Percentiles rank a stretch among this genome's conserved stretches.
phyloP scores from a whole-genome alignment of 2,888 invertebrate genomes.

The Ectemnius lituratus region DNA sequence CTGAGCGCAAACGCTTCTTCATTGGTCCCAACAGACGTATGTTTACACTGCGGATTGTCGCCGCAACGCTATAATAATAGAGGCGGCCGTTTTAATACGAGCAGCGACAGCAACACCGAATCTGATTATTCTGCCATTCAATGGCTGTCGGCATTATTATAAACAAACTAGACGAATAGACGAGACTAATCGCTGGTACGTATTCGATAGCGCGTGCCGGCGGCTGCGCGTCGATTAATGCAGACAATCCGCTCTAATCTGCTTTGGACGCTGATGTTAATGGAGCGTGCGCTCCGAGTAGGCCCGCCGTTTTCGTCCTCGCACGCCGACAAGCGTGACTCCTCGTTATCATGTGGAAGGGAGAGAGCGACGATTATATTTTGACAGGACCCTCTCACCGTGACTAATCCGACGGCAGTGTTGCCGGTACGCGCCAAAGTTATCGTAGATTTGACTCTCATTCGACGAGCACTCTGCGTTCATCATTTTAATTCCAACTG shows the following conservation, averaged over 20 bases:
- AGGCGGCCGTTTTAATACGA: too few relatives aligned
- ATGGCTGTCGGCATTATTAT: too few relatives aligned
- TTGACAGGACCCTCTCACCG: conserved; percentile 37
- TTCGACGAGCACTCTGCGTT: not conserved
- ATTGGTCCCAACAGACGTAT: too few relatives aligned
- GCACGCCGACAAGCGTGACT: not conserved
- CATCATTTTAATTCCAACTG: conserved; percentile 12
- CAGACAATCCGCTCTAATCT: conserved; percentile 32
- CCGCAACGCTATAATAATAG: too few relatives aligned
- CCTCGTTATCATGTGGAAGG: not conserved
- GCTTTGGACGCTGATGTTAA: conserved; percentile 23
- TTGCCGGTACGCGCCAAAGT: conserved; percentile 9
- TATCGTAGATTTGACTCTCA: conserved; percentile 30
- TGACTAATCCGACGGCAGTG: conserved; percentile 34
- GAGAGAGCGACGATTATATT: conserved; percentile 20
- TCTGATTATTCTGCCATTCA: too few relatives aligned
- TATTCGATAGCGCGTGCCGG: too few relatives aligned
- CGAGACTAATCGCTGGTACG: too few relatives aligned
- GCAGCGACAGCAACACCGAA: too few relatives aligned
- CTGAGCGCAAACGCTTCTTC: too few relatives aligned
- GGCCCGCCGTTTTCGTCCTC: too few relatives aligned
- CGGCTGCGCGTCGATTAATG: conserved; percentile 17
- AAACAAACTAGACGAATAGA: too few relatives aligned
- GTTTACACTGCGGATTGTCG: too few relatives aligned
- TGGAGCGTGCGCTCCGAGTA: conserved; percentile 3